Percentiles rank a stretch among this genome's conserved stretches.
Evolutionary conservation across 2,888 invertebrate genomes (phyloP).

Genomic region (Ptychoptera contaminata): DNA sequence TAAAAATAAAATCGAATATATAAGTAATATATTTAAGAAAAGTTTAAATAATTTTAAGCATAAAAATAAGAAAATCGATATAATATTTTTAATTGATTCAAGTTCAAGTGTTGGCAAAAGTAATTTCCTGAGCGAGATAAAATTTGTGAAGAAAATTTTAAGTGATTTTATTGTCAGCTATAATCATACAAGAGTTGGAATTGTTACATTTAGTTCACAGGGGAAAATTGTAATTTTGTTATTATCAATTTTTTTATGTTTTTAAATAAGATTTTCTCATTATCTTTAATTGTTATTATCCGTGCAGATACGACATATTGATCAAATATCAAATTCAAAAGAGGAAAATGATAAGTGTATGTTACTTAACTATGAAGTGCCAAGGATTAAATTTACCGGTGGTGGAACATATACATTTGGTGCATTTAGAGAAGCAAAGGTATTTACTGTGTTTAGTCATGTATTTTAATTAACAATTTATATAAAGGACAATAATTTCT

Average conservation of each 20-base stretch:
- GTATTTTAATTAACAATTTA: constrained; percentile 1
- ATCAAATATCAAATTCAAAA: constrained; percentile 39
- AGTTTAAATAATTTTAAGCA: constrained; percentile 36
- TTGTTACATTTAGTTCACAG: constrained; percentile 48
- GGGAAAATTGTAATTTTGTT: constrained; percentile 33
- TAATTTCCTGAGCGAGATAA: constrained; percentile 49
- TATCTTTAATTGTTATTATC: background rate
- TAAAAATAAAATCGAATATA: constrained; percentile 8
- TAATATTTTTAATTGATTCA: constrained; percentile 51
- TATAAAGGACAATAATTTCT: constrained; percentile 1
- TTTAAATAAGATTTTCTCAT: background rate
- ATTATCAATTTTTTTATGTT: background rate
- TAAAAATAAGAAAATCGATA: constrained; percentile 33
- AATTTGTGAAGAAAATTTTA: constrained; percentile 47
- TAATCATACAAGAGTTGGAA: constrained; percentile 43
- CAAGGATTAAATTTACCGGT: constrained; percentile 42
- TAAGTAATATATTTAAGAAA: constrained; percentile 37
- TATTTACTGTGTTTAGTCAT: constrained; percentile 16
- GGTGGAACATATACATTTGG: constrained; percentile 54
- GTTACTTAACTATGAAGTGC: constrained; percentile 41
- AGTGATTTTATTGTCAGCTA: constrained; percentile 48
- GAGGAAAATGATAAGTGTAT: constrained; percentile 45
- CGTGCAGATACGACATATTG: constrained; percentile 33
- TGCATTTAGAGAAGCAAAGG: constrained; percentile 47
- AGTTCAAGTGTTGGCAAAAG: constrained; percentile 50